Evolutionary conservation across 2,797 vertebrate genomes (phyloP).

Genomic region (Natrix natrix): DNA sequence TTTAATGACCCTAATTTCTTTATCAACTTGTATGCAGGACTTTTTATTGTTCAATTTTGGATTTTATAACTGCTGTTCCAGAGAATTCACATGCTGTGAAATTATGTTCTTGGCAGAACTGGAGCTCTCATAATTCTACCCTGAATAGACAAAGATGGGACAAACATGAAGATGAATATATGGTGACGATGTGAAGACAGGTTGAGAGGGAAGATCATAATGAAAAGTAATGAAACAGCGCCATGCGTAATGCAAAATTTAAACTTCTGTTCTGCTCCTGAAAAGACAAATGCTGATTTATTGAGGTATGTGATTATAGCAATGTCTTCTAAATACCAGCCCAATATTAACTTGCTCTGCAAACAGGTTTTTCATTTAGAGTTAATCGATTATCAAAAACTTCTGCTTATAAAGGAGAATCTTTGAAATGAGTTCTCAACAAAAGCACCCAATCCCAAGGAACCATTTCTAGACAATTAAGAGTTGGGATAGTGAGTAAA

Average conservation of each 20-base stretch:
- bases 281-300: background rate
- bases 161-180: background rate
- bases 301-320: background rate
- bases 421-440: background rate
- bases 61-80: background rate
- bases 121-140: background rate
- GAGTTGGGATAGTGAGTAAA: background rate
- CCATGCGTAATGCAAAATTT: background rate
- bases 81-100: background rate
- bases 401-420: background rate
- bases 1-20: background rate
- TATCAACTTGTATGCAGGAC: background rate
- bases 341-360: conserved; percentile 38
- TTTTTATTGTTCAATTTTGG: background rate
- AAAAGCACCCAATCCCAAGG: background rate
- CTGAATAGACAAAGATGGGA: background rate
- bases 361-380: conserved; percentile 42
- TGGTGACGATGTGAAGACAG: background rate
- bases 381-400: background rate
- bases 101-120: background rate
- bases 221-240: background rate
- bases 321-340: conserved; percentile 31
- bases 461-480: background rate
- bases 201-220: background rate
- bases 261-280: background rate